phyloP scores from a whole-genome alignment of 2,113 vertebrate species.

The Sclerurus mexicanus region DNA sequence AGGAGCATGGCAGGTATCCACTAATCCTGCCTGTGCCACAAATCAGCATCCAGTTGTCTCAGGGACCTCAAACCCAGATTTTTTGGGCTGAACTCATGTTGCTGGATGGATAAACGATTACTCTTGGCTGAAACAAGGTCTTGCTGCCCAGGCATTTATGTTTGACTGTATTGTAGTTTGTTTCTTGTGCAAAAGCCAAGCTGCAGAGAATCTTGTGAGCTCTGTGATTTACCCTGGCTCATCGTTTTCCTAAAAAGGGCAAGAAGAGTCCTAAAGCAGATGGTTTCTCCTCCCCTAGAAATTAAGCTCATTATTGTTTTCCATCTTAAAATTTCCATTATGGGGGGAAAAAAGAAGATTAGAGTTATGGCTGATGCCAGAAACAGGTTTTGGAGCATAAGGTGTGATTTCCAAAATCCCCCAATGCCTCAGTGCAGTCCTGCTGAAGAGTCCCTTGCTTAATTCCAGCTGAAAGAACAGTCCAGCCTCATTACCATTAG shows the following conservation, averaged over 20 bases:
- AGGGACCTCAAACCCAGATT: background rate
- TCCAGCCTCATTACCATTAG: background rate
- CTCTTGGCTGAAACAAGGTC: background rate
- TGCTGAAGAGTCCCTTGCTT: background rate
- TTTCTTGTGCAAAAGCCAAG: background rate
- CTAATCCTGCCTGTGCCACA: background rate
- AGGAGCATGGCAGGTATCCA: background rate
- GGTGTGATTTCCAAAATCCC: background rate
- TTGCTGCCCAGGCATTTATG: background rate
- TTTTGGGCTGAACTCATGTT: background rate
- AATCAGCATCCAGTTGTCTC: background rate
- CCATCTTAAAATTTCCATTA: background rate
- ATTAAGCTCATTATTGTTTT: background rate
- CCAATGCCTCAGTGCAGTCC: background rate
- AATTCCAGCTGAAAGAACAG: background rate
- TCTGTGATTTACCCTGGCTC: background rate
- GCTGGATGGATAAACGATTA: background rate
- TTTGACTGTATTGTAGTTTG: background rate
- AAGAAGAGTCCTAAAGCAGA: background rate
- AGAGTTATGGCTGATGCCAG: background rate
- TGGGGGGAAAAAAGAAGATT: background rate
- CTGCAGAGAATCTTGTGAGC: background rate
- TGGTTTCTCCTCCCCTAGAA: background rate
- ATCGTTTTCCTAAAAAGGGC: background rate
- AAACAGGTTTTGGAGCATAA: background rate